Conservation (phyloP, 1,140 invertebrate genomes). For the Rhopalosiphum maidis region DNA sequence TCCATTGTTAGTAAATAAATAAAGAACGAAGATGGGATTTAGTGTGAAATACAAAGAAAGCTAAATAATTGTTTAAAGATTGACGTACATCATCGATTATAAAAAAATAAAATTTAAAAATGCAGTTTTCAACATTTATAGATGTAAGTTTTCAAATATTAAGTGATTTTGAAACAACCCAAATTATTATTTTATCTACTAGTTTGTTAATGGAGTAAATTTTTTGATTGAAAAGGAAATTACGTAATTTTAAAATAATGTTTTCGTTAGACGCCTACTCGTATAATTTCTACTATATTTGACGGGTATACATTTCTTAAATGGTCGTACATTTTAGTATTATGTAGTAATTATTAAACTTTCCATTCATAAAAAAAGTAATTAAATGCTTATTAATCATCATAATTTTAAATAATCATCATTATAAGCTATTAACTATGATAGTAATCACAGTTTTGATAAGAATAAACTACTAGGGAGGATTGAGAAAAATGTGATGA, state of each 20-base stretch:
- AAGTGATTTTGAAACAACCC: neutral
- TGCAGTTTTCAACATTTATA: neutral
- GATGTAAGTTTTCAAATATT: neutral
- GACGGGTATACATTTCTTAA: neutral
- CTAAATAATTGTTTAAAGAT: neutral
- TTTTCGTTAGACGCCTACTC: neutral
- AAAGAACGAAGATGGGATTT: neutral
- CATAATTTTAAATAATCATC: neutral
- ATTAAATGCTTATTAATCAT: neutral
- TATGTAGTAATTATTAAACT: neutral
- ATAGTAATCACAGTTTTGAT: neutral
- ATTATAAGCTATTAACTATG: neutral
- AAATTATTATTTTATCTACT: neutral
- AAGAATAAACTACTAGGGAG: neutral
- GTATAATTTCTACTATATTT: neutral
- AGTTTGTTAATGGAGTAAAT: neutral
- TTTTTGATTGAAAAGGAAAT: neutral
- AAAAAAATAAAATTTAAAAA: neutral
- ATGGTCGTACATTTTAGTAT: neutral
- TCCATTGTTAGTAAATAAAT: conserved; percentile 9
- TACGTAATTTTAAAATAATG: neutral
- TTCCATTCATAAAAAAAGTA: neutral
- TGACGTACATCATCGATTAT: neutral
- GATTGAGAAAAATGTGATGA: neutral
- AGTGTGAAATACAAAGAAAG: neutral